A percentile compares a stretch with the other conserved stretches of the same genome.
Evolutionary conservation across 2,113 vertebrate species (phyloP).

Genomic region (Thalassoma bifasciatum): DNA sequence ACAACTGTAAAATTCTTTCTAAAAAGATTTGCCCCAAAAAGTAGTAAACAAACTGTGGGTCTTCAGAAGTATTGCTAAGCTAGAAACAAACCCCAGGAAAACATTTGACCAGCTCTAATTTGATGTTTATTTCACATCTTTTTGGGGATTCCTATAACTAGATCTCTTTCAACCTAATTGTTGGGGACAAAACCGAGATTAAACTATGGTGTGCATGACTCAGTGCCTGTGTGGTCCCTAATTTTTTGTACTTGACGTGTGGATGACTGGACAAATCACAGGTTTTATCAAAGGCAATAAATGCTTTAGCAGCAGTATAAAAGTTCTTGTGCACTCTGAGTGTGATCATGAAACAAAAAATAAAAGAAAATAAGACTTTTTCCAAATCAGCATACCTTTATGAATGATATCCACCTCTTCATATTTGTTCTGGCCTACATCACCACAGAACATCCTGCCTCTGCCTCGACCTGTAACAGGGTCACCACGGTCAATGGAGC

Average conservation of each 20-base stretch:
- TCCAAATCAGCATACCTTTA: slow-evolving; percentile 66
- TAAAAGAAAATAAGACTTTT: too few relatives aligned
- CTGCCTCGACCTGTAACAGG: slow-evolving; percentile 67
- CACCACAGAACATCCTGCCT: slow-evolving; percentile 85
- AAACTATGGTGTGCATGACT: slow-evolving; percentile 9
- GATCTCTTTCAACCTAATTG: slow-evolving; percentile 11
- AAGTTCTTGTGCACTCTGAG: background rate
- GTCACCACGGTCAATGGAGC: slow-evolving; percentile 86
- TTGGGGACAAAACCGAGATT: slow-evolving; percentile 6
- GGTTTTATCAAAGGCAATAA: background rate
- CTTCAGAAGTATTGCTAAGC: background rate
- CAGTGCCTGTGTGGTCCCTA: background rate
- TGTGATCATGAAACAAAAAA: background rate
- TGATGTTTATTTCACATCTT: slow-evolving; percentile 14
- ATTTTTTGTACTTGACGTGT: background rate
- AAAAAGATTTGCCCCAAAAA: background rate
- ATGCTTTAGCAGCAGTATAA: too few relatives aligned
- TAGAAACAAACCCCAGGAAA: background rate
- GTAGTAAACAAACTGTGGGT: background rate
- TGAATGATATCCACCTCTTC: slow-evolving; percentile 86
- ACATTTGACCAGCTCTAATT: slow-evolving; percentile 10
- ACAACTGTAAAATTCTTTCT: background rate
- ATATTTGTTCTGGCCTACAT: slow-evolving; percentile 87
- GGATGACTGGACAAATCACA: slow-evolving; percentile 6
- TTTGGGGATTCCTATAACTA: slow-evolving; percentile 11